Evolutionary conservation across 2,888 invertebrate species (phyloP).

Genomic region (Acanthosoma haemorrhoidale): DNA sequence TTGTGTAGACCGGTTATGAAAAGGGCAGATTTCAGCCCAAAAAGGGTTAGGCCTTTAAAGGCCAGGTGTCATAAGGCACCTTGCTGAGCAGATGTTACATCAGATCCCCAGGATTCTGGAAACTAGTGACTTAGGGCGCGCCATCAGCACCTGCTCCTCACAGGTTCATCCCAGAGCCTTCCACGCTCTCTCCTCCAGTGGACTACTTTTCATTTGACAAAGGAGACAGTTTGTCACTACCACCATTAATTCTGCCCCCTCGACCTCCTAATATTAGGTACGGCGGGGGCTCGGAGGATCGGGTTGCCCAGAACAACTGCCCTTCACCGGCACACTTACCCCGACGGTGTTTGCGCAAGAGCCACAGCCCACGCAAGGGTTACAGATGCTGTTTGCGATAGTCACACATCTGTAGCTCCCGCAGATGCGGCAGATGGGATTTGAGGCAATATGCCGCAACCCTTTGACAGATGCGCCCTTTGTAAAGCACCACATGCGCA

Average conservation of each 20-base stretch:
- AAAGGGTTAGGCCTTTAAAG: conserved; percentile 34
- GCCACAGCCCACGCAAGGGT: conserved; percentile 21
- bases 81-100: conserved; percentile 32
- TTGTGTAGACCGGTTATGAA: conserved; percentile 25
- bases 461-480: conserved; percentile 29
- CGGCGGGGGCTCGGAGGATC: not conserved
- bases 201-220: no score
- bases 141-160: not conserved
- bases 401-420: conserved; percentile 5
- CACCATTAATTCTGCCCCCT: not conserved
- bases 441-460: conserved; percentile 27
- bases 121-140: conserved; percentile 18
- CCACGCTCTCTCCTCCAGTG: not conserved
- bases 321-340: not conserved
- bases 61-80: conserved; percentile 24
- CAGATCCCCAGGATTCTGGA: conserved; percentile 37
- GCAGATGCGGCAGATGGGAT: conserved; percentile 23
- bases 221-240: not conserved
- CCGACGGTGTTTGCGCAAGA: conserved; percentile 20
- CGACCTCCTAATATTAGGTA: not conserved
- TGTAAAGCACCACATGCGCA: conserved; percentile 2
- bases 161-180: no score
- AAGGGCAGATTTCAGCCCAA: conserved; percentile 33
- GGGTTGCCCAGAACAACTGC: no score
- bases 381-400: conserved; percentile 30